Evolutionary conservation across 2,888 invertebrate genomes (phyloP).

Genomic region (Machimus rusticus): DNA sequence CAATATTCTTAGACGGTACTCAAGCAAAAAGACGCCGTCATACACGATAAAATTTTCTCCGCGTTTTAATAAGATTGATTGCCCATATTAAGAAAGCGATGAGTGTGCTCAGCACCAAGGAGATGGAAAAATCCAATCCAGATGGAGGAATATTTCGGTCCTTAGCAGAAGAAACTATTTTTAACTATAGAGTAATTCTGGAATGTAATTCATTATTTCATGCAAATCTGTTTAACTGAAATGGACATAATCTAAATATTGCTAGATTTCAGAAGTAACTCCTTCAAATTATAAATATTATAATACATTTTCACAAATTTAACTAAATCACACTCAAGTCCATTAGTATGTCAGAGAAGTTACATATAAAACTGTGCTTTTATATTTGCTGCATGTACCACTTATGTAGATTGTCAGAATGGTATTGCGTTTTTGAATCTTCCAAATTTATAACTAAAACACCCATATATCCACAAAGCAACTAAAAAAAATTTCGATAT

Average conservation of each 20-base stretch:
- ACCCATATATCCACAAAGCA: too few species aligned
- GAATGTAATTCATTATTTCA: not conserved
- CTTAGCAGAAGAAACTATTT: not conserved
- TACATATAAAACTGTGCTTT: too few species aligned
- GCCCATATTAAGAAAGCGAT: constrained; percentile 25
- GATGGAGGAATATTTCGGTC: not conserved
- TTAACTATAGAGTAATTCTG: not conserved
- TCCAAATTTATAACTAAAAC: too few species aligned
- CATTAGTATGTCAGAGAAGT: too few species aligned
- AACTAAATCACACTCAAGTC: too few species aligned
- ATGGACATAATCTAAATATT: not conserved
- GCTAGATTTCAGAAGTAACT: not conserved
- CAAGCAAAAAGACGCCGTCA: constrained; percentile 6
- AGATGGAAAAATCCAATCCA: not conserved
- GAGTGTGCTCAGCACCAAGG: not conserved
- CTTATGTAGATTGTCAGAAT: too few species aligned
- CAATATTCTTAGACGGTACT: constrained; percentile 27
- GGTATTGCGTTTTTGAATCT: too few species aligned
- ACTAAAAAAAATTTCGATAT: too few species aligned
- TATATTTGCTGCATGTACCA: too few species aligned
- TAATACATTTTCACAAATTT: too few species aligned
- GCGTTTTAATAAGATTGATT: constrained; percentile 37
- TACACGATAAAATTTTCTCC: constrained; percentile 33
- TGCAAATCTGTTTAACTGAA: not conserved
- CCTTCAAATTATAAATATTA: too few species aligned